Evolutionary conservation across 1,140 invertebrate species (phyloP).

Genomic region (Lordiphosa collinella): DNA sequence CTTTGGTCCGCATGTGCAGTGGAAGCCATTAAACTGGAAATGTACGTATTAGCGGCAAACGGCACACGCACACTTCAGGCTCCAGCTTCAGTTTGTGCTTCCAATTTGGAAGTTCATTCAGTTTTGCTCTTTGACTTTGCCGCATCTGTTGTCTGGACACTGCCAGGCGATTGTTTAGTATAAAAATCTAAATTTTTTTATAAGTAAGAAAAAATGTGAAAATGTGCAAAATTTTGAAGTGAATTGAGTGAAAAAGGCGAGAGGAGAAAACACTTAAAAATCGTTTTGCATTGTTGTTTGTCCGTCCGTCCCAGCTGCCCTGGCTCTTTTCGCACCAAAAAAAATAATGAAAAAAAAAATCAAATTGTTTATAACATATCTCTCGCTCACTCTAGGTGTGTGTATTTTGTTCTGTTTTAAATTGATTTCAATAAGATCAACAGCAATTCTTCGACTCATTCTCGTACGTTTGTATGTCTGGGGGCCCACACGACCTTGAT

Average conservation of each 20-base stretch:
- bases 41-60: background rate
- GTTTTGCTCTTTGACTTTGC: conserved; percentile 60
- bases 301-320: conserved; percentile 45
- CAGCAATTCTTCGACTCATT: conserved; percentile 42
- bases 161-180: conserved; percentile 10
- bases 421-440: conserved; percentile 68
- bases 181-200: conserved; percentile 16
- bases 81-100: conserved; percentile 50
- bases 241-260: conserved; percentile 13
- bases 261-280: conserved; percentile 32
- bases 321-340: conserved; percentile 61
- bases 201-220: conserved; percentile 38
- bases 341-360: conserved; percentile 19
- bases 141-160: conserved; percentile 3
- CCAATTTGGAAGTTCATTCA: conserved; percentile 75
- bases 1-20: conserved; percentile 25
- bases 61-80: background rate
- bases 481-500: conserved; percentile 65
- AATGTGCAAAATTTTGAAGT: conserved; percentile 30
- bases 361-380: conserved; percentile 53
- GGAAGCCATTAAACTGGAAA: conserved; percentile 49
- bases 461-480: conserved; percentile 30
- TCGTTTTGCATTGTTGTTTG: conserved; percentile 33
- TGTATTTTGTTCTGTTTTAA: conserved; percentile 44
- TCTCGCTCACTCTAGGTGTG: background rate